Percentiles rank a stretch among this genome's conserved stretches.
phyloP scores from a whole-genome alignment of 2,797 vertebrate species.

The Etheostoma perlongum region DNA sequence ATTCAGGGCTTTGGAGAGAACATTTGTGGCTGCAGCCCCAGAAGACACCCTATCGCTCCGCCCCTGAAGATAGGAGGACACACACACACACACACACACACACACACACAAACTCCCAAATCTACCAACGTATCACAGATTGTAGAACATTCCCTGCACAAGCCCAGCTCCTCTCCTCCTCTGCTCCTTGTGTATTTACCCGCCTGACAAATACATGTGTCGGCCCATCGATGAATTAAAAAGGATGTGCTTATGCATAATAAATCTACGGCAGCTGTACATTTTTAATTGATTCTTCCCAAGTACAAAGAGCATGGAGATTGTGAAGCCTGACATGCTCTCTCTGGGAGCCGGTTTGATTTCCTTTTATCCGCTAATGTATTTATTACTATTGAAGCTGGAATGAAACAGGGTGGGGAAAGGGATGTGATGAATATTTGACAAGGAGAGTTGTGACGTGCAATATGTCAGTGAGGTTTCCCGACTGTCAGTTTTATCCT shows the following conservation, averaged over 20 bases:
- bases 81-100: neutral
- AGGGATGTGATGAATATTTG: constrained; percentile 76
- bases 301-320: constrained; percentile 84
- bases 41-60: too few species aligned
- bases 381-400: constrained; percentile 78
- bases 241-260: constrained; percentile 82
- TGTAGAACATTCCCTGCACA: neutral
- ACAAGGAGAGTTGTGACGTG: constrained; percentile 59
- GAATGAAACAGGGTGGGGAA: constrained; percentile 59
- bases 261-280: constrained; percentile 81
- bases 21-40: too few species aligned
- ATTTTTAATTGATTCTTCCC: constrained; percentile 85
- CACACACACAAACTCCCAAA: neutral
- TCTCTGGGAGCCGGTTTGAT: constrained; percentile 68
- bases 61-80: too few species aligned
- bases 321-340: constrained; percentile 68
- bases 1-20: too few species aligned
- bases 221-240: constrained; percentile 57
- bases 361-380: constrained; percentile 78
- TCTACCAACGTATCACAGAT: neutral
- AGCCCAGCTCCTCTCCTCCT: constrained; percentile 13
- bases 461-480: constrained; percentile 52
- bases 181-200: constrained; percentile 54
- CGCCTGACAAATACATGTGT: constrained; percentile 63
- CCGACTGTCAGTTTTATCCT: constrained; percentile 39